These are phyloP conservation scores for Caenorhabditis macrosperma DNA, from an alignment of 2,888 invertebrate genomes.

Conservation along the genomic window DNA sequence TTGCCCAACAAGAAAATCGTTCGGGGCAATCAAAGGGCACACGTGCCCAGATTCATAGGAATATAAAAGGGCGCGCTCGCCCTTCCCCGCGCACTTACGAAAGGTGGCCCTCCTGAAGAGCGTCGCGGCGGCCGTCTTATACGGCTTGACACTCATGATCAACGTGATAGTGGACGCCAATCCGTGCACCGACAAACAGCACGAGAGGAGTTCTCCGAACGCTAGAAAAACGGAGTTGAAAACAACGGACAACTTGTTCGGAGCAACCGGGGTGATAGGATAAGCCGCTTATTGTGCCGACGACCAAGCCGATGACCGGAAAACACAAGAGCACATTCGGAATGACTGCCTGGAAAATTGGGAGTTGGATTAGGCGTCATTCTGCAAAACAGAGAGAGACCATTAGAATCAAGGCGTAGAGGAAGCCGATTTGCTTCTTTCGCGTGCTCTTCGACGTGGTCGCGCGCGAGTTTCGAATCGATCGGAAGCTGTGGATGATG, in stretches of 20 bases:
- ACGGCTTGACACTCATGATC: conserved; percentile 24
- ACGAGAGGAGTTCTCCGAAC: conserved; percentile 10
- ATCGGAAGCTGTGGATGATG: conserved; percentile 14
- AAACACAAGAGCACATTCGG: conserved; percentile 13
- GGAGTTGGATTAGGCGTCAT: no score
- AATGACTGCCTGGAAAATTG: conserved; percentile 10
- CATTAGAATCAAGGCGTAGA: conserved; percentile 32
- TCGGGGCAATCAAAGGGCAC: no score
- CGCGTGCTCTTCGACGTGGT: neutral
- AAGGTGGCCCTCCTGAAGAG: neutral
- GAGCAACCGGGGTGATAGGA: conserved; percentile 17
- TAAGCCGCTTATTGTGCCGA: neutral
- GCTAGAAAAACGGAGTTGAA: conserved; percentile 6
- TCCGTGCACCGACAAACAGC: conserved; percentile 32
- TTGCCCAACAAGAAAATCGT: no score
- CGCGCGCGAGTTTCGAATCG: neutral
- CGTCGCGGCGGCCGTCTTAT: neutral
- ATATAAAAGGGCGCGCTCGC: no score
- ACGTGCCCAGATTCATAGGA: no score
- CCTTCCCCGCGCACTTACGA: neutral
- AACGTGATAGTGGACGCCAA: conserved; percentile 16
- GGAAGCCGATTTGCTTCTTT: conserved; percentile 33
- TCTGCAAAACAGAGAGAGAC: no score
- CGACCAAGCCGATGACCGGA: neutral
- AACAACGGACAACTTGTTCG: neutral